Conservation (phyloP, 2,888 invertebrate genomes). For the Ganaspis brasiliensis region DNA sequence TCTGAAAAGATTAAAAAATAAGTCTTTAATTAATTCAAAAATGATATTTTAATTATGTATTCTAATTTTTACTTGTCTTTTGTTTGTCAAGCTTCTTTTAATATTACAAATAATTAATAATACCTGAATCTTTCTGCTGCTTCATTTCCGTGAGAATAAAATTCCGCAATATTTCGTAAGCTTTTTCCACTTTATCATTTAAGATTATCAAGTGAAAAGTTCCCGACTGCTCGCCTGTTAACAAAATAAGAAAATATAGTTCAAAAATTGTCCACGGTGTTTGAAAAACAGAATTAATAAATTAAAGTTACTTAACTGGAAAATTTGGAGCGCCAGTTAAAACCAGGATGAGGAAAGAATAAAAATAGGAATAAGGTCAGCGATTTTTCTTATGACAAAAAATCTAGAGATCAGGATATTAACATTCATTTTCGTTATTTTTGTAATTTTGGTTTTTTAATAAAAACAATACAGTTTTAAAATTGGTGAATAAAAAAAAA, state of each 20-base stretch:
- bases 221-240: conserved; percentile 84
- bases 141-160: conserved; percentile 86
- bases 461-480: too few species aligned
- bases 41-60: neutral
- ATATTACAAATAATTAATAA: neutral
- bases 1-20: conserved; percentile 8
- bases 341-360: neutral
- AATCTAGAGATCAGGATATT: neutral
- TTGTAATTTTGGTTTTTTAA: too few species aligned
- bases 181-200: conserved; percentile 91
- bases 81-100: too few species aligned
- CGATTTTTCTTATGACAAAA: neutral
- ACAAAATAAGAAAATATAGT: conserved; percentile 33
- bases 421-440: conserved; percentile 1
- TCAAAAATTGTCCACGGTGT: neutral
- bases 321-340: neutral
- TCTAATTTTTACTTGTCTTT: too few species aligned
- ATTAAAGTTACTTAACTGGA: conserved; percentile 21
- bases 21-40: neutral
- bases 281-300: neutral
- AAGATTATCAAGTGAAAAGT: conserved; percentile 92
- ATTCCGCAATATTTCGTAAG: conserved; percentile 88
- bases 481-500: too few species aligned
- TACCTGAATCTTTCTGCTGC: conserved; percentile 79
- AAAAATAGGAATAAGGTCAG: neutral